Conservation (phyloP, 2,888 invertebrate genomes). For the Harpalus rubripes region DNA sequence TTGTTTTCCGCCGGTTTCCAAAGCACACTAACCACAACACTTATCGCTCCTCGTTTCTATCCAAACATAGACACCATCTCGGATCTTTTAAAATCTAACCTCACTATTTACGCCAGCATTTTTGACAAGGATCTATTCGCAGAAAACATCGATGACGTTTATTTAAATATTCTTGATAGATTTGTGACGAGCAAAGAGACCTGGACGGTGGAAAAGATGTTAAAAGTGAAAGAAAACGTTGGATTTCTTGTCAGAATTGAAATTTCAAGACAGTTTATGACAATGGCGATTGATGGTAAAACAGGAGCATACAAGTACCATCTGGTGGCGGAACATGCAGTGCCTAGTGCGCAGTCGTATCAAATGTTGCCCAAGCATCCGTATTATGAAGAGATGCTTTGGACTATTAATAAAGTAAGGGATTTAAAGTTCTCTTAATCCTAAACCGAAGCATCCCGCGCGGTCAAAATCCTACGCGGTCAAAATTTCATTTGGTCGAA, state of each 20-base stretch:
- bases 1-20: conserved; percentile 35
- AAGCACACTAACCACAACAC: conserved; percentile 41
- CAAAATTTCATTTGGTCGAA: no score
- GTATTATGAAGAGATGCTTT: conserved; percentile 31
- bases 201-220: not conserved
- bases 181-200: not conserved
- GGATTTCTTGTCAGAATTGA: conserved; percentile 19
- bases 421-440: not conserved
- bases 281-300: not conserved
- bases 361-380: conserved; percentile 11
- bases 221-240: not conserved
- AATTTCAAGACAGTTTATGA: conserved; percentile 8
- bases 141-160: not conserved
- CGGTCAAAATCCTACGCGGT: no score
- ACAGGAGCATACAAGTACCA: conserved; percentile 7
- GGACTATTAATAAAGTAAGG: conserved; percentile 36
- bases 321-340: conserved; percentile 19
- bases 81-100: conserved; percentile 33
- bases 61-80: conserved; percentile 22
- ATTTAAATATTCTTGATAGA: not conserved
- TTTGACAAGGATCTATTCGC: not conserved
- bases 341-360: conserved; percentile 41
- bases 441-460: no score
- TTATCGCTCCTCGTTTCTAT: conserved; percentile 14
- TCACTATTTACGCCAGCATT: conserved; percentile 18